A percentile compares a stretch with the other conserved stretches of the same genome.
Evolutionary conservation across 2,888 invertebrate species (phyloP).

Genomic region (Sicus ferrugineus): DNA sequence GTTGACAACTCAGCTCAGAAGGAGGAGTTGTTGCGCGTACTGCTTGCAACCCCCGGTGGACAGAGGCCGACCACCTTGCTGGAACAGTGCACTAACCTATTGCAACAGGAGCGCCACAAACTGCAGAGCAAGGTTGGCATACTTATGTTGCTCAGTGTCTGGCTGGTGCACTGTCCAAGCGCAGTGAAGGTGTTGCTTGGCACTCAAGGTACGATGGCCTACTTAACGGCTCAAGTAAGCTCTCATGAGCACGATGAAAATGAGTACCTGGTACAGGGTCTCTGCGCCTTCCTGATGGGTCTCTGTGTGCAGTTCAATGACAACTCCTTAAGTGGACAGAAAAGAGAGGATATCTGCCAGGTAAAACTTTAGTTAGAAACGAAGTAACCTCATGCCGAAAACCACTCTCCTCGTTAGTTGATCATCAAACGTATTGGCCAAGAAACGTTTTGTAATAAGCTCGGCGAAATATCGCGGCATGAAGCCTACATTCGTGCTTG

Average conservation of each 20-base stretch:
- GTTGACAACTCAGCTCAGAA: constrained; percentile 86
- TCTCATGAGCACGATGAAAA: constrained; percentile 90
- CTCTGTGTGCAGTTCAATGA: constrained; percentile 91
- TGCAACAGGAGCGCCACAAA: constrained; percentile 76
- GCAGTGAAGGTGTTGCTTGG: constrained; percentile 85
- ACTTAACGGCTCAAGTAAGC: constrained; percentile 80
- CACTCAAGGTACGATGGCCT: constrained; percentile 83
- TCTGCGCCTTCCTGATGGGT: constrained; percentile 92
- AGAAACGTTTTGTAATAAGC: constrained; percentile 85
- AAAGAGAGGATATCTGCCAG: constrained; percentile 78
- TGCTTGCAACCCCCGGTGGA: constrained; percentile 85
- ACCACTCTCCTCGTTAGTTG: constrained; percentile 62
- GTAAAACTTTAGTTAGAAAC: constrained; percentile 30
- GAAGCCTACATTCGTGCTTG: constrained; percentile 92
- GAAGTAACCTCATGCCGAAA: background rate
- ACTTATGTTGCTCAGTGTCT: constrained; percentile 87
- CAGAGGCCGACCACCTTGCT: constrained; percentile 88
- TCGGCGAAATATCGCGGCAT: constrained; percentile 85
- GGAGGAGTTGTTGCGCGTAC: constrained; percentile 89
- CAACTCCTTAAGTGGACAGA: constrained; percentile 77
- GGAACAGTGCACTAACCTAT: constrained; percentile 84
- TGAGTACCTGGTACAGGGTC: constrained; percentile 85
- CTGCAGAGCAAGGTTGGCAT: constrained; percentile 86
- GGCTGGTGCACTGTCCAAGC: constrained; percentile 83
- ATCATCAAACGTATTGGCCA: constrained; percentile 89